Evolutionary conservation across 1,140 invertebrate species (phyloP), one percentile per base, ranked within the genome.

Genomic region (Nomia melanderi): DNA sequence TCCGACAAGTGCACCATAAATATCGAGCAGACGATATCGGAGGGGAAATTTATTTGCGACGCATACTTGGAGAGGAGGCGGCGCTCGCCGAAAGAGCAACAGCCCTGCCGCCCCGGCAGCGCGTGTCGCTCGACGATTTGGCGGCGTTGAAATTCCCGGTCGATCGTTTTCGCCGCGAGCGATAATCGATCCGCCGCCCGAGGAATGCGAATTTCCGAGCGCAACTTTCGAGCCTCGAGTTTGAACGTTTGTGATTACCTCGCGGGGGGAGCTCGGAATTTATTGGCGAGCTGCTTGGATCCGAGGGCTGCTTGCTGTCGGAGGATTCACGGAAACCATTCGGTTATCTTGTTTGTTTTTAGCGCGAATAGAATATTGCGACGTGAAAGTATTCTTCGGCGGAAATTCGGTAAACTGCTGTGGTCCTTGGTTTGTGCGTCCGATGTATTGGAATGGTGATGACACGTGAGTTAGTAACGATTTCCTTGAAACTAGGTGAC

Each of bases 21-120:
- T 62, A 62, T 39, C 59, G 25, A 62, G n/a, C n/a, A 25, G 59
- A 41, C 59, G 59, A 62, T 62, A 62, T 62, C 59, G 59, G n/a
- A n/a, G 47, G 47, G 11, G 59, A 62, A 62, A 62, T 62, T 39
- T 62, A 62, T 62, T 62, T 36, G 33, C 59, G 33, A n/a, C 33
- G n/a, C n/a, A 23, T 39, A 25, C 59, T 62, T n/a, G n/a, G 1
- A 23, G 59, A 14, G n/a, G 33, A 33, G 59, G 33, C 33, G 1
- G 57, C 14, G 3, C 4, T 14, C 5, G 3, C n/a, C n/a, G 31
- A 36, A 36, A 36, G 57, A 36, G 31, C 57, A 60, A 60, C 57
- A 60, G 57, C 57, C 57, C 36, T 60, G 3, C 31, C 1, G 20
- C 1, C 7, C 8, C 57, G 57, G 36, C 31, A 59, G 14, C 14